Evolutionary conservation across 2,888 invertebrate genomes (phyloP), one percentile per base, ranked within the genome.

Genomic region (Eristalis tenax): DNA sequence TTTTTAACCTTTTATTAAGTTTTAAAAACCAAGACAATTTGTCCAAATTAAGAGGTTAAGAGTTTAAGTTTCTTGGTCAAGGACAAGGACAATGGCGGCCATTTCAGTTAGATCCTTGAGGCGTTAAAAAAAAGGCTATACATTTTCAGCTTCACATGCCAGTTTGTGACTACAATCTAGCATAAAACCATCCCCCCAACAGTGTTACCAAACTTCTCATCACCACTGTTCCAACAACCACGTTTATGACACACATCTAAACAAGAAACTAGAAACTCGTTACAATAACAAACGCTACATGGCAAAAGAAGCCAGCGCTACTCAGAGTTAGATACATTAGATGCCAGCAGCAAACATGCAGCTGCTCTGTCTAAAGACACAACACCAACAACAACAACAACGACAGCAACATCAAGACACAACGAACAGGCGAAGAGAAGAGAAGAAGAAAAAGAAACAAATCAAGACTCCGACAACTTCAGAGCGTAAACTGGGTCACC

Each of bases 401-500:
- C 61, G 59, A 40, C 43, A 59, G 63, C 68, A 18, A 18, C 50
- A n/a, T n/a, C 50, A 50, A 50, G 50, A 50, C 50, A 18, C 50
- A 50, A 18, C 50, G 18, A 50, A 50, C 50, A 50, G n/a, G 43
- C 43, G n/a, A 43, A 43, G 6, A 15, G 43, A 43, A 43, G n/a
- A n/a, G 13, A 13, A 43, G 13, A 2, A 13, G 13, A 5, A 43
- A 18, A 18, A 50, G 13, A 26, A 59, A 76, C 73, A 85, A 82
- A 32, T 83, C 75, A 87, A 87, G 83, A 71, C 83, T 87, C 83
- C 76, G 76, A 82, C 82, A 82, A 82, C 82, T 82, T 82, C 76
- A 66, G 70, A 83, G 83, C 87, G 83, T 87, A 83, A 87, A 83
- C 83, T 87, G 64, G 87, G 87, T 87, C 87, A 87, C 76, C 87